Evolutionary conservation across 2,113 vertebrate genomes (phyloP).

Genomic region (Lepus americanus): DNA sequence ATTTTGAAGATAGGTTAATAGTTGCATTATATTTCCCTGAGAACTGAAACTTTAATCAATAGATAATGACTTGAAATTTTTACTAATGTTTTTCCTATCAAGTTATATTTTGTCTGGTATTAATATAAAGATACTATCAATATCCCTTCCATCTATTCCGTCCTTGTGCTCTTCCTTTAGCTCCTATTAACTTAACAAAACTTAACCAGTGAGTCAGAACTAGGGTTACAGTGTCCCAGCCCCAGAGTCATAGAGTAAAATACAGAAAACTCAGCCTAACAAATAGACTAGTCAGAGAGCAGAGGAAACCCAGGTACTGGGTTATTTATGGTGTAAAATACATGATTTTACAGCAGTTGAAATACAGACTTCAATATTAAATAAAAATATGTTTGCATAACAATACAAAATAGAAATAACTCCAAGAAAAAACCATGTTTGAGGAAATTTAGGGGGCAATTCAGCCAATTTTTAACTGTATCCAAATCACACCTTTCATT

Average conservation of each 20-base stretch:
- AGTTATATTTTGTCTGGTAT: neutral
- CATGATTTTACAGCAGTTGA: constrained; percentile 94
- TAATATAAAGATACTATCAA: neutral
- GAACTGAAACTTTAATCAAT: constrained; percentile 21
- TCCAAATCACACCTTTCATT: constrained; percentile 87
- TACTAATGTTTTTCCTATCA: constrained; percentile 33
- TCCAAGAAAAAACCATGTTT: constrained; percentile 91
- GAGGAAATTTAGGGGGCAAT: constrained; percentile 88
- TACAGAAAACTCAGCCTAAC: neutral
- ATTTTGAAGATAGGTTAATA: constrained; percentile 41
- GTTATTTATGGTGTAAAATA: constrained; percentile 94
- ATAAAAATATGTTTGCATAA: constrained; percentile 94
- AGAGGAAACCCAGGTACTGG: constrained; percentile 93
- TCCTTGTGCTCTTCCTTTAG: neutral
- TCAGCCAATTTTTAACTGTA: constrained; percentile 88
- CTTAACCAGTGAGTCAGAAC: neutral
- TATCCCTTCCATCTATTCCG: neutral
- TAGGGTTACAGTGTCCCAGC: neutral
- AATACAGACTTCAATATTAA: constrained; percentile 95
- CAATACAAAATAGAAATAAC: constrained; percentile 91
- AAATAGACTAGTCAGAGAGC: constrained; percentile 87
- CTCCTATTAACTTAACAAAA: neutral
- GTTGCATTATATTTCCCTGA: constrained; percentile 30
- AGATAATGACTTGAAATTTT: neutral
- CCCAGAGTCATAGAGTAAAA: neutral